These are phyloP conservation scores for Moxostoma hubbsi DNA, from an alignment of 2,797 vertebrate genomes.

Conservation along the genomic window DNA sequence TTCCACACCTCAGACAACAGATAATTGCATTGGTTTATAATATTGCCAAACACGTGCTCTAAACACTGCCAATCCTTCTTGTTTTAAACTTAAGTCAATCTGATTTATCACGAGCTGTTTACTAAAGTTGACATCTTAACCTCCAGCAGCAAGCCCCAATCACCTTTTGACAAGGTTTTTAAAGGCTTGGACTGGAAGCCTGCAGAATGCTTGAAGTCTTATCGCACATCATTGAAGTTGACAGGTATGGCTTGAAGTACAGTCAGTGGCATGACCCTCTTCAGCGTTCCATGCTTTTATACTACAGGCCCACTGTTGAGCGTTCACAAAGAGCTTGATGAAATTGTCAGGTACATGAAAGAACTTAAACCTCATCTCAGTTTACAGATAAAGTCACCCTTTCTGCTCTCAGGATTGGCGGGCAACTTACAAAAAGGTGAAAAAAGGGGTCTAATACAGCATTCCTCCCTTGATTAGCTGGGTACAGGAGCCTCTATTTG, in stretches of 20 bases:
- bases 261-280: constrained; percentile 32
- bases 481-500: constrained; percentile 4
- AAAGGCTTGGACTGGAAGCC: not conserved
- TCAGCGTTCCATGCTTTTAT: constrained; percentile 44
- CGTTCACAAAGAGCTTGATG: constrained; percentile 58
- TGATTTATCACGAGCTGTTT: not conserved
- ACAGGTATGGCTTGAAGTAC: constrained; percentile 32
- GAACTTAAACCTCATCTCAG: constrained; percentile 56
- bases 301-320: constrained; percentile 59
- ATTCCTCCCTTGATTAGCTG: constrained; percentile 42
- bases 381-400: constrained; percentile 61
- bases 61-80: not conserved
- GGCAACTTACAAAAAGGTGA: constrained; percentile 32
- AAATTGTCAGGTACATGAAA: constrained; percentile 60
- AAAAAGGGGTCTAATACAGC: constrained; percentile 33
- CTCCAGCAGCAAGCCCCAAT: not conserved
- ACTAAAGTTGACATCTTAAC: not conserved
- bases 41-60: not conserved
- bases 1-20: not conserved
- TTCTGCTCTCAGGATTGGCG: constrained; percentile 47
- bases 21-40: not conserved
- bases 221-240: constrained; percentile 16
- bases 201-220: constrained; percentile 29
- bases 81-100: constrained; percentile 5
- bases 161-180: not conserved